A percentile compares a stretch with the other conserved stretches of the same genome.
Evolutionary conservation across 2,113 vertebrate species (phyloP).

Genomic region (Odocoileus virginianus): DNA sequence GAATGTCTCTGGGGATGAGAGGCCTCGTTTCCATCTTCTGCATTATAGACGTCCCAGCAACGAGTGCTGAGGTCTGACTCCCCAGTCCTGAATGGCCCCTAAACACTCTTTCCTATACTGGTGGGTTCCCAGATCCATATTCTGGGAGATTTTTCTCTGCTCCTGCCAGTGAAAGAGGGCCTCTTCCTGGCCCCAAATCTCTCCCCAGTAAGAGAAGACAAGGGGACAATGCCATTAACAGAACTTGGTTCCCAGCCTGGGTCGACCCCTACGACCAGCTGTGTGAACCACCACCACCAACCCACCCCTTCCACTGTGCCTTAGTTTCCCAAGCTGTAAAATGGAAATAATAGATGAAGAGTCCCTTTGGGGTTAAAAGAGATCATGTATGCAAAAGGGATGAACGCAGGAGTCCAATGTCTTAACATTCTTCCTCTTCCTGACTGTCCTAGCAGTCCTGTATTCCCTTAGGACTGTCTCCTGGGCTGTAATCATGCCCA

Average conservation of each 20-base stretch:
- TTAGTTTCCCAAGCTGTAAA: not conserved
- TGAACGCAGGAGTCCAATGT: fast-evolving
- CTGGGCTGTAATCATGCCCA: not conserved
- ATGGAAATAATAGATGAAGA: not conserved
- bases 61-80: not conserved
- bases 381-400: not conserved
- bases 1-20: not conserved
- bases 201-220: not conserved
- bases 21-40: not conserved
- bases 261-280: not conserved
- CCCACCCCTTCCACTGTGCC: not conserved
- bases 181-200: not conserved
- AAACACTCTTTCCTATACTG: not conserved
- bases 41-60: not conserved
- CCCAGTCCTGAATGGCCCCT: not conserved
- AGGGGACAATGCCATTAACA: not conserved
- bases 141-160: not conserved
- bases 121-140: not conserved
- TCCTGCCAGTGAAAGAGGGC: not conserved
- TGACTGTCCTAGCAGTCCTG: not conserved
- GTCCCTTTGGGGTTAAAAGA: not conserved
- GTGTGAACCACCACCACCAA: not conserved
- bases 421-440: not conserved
- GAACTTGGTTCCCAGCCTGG: not conserved
- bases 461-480: not conserved